phyloP scores from a whole-genome alignment of 35 echinoderm and acorn worm species.

The Antedon bifida region DNA sequence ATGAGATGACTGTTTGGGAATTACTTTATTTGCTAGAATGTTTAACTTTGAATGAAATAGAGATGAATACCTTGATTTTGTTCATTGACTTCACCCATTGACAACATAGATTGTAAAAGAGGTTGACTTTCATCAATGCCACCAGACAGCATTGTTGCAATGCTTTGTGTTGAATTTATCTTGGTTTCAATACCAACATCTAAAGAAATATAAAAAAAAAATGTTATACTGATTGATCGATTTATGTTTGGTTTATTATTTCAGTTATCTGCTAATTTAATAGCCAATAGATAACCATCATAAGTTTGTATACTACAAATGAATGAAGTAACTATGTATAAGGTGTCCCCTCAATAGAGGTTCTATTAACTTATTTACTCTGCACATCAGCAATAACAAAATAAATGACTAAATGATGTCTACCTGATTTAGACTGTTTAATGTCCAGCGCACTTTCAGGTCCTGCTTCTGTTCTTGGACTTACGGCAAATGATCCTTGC shows the following conservation, averaged over 20 bases:
- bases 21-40: too few relatives aligned
- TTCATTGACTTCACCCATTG: constrained; percentile 47
- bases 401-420: too few relatives aligned
- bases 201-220: background rate
- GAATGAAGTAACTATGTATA: too few relatives aligned
- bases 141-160: background rate
- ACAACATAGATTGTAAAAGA: constrained; percentile 83
- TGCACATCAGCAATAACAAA: background rate
- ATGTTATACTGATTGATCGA: too few relatives aligned
- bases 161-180: constrained; percentile 9
- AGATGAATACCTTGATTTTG: background rate
- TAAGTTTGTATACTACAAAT: too few relatives aligned
- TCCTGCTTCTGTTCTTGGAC: background rate
- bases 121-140: constrained; percentile 35
- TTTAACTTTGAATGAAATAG: too few relatives aligned
- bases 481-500: background rate
- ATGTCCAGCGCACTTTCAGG: background rate
- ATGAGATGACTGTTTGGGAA: too few relatives aligned
- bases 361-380: too few relatives aligned
- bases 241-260: too few relatives aligned
- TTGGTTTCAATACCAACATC: constrained; percentile 29
- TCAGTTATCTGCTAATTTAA: too few relatives aligned
- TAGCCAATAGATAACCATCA: too few relatives aligned
- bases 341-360: too few relatives aligned
- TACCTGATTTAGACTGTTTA: background rate